Percentiles rank a stretch among this genome's conserved stretches.
These are phyloP conservation scores for Bombus sibiricus DNA, from an alignment of 1,140 invertebrate genomes.

Conservation along the genomic window DNA sequence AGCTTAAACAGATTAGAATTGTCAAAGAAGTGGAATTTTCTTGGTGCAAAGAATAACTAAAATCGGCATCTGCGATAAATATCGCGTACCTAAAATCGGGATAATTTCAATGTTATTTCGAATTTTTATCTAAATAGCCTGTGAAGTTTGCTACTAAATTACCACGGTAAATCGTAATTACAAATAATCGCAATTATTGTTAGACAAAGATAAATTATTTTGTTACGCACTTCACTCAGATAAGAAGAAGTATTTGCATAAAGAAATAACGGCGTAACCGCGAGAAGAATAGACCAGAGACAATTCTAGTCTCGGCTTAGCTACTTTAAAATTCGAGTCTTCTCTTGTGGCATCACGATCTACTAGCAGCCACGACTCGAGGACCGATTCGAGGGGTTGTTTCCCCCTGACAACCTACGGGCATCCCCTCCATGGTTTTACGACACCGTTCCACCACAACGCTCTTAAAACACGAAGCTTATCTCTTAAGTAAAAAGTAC, in stretches of 20 bases:
- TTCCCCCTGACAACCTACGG: constrained; percentile 59
- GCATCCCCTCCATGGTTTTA: constrained; percentile 69
- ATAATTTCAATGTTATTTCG: no score
- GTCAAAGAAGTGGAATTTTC: no score
- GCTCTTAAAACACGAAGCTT: constrained; percentile 73
- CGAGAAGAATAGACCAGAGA: neutral
- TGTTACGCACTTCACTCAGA: neutral
- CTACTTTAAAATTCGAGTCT: constrained; percentile 63
- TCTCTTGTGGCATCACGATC: constrained; percentile 51
- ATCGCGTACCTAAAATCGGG: no score
- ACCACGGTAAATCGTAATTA: neutral
- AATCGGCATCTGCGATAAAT: no score
- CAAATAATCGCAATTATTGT: neutral
- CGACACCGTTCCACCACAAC: constrained; percentile 67
- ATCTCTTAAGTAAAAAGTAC: constrained; percentile 74
- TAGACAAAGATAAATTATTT: neutral
- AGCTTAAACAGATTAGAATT: no score
- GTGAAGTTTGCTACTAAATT: neutral
- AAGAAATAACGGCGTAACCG: neutral
- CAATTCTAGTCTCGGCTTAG: constrained; percentile 28
- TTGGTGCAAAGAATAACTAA: no score
- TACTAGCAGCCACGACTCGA: constrained; percentile 54
- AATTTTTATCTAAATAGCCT: no score
- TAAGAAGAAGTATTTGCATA: neutral
- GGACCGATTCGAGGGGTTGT: constrained; percentile 70